Conservation (phyloP, 2,888 invertebrate genomes). For the Omphaloscelis lunosa region DNA sequence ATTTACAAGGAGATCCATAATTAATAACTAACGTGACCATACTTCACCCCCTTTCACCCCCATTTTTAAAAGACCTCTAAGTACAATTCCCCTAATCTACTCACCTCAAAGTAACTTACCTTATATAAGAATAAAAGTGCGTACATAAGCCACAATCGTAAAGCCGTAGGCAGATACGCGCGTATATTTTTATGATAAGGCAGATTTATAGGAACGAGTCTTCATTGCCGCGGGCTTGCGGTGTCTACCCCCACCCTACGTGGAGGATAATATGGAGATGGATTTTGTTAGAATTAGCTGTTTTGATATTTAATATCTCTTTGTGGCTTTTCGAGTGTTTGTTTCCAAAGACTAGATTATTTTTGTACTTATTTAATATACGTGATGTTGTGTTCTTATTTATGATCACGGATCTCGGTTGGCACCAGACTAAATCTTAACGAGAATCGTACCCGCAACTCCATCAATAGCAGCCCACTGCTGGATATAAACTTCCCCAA, state of each 20-base stretch:
- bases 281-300: constrained; percentile 11
- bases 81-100: constrained; percentile 10
- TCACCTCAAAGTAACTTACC: constrained; percentile 38
- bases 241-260: constrained; percentile 81
- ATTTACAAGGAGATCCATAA: neutral
- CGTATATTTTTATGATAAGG: constrained; percentile 89
- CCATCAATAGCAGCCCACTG: neutral
- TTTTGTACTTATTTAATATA: too few species aligned
- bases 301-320: too few species aligned
- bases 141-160: constrained; percentile 67
- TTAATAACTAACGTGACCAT: neutral
- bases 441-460: neutral
- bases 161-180: constrained; percentile 69
- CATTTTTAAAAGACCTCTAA: neutral
- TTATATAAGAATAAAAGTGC: constrained; percentile 56
- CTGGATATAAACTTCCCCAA: neutral
- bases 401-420: too few species aligned
- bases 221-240: constrained; percentile 85
- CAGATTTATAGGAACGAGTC: constrained; percentile 90
- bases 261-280: constrained; percentile 68
- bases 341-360: too few species aligned
- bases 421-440: too few species aligned
- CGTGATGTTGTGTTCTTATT: too few species aligned
- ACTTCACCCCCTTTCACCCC: neutral
- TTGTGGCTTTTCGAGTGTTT: too few species aligned